phyloP scores from a whole-genome alignment of 2,797 vertebrate species.

The Sebastes umbrosus region DNA sequence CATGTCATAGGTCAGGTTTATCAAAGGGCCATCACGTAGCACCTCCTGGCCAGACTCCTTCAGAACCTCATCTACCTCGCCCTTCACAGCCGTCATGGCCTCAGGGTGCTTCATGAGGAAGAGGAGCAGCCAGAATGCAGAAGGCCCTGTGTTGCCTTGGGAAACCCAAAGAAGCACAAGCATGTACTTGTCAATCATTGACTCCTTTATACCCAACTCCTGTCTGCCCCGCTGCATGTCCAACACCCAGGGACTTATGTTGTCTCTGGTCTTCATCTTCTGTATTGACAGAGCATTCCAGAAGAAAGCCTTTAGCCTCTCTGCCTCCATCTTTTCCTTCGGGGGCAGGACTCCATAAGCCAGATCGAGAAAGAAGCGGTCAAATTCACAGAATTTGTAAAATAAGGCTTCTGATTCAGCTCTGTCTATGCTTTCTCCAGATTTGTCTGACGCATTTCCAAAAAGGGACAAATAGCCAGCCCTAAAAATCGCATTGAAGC shows the following conservation, averaged over 20 bases:
- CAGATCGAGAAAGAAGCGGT: conserved; percentile 83
- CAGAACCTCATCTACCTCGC: conserved; percentile 76
- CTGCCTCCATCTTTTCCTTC: conserved; percentile 75
- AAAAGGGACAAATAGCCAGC: conserved; percentile 87
- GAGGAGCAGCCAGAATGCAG: conserved; percentile 87
- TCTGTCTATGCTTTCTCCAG: conserved; percentile 41
- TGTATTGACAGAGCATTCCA: conserved; percentile 76
- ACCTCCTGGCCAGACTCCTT: conserved; percentile 73
- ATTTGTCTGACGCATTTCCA: conserved; percentile 67
- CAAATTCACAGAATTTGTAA: conserved; percentile 82
- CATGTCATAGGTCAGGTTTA: conserved; percentile 73
- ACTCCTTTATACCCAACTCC: conserved; percentile 61
- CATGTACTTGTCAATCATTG: conserved; percentile 83
- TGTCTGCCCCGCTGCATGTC: conserved; percentile 69
- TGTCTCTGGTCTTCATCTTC: conserved; percentile 72
- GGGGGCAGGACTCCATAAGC: conserved; percentile 78
- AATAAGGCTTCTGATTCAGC: conserved; percentile 78
- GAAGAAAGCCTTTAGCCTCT: conserved; percentile 79
- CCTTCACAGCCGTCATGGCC: conserved; percentile 83
- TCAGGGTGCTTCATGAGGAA: conserved; percentile 86
- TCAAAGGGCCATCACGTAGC: conserved; percentile 31
- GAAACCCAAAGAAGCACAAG: conserved; percentile 89
- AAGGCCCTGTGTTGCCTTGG: conserved; percentile 87
- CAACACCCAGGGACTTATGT: conserved; percentile 83
- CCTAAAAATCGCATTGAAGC: conserved; percentile 85